These are phyloP conservation scores for Taenaris catops DNA, from an alignment of 2,888 invertebrate species.

Conservation along the genomic window DNA sequence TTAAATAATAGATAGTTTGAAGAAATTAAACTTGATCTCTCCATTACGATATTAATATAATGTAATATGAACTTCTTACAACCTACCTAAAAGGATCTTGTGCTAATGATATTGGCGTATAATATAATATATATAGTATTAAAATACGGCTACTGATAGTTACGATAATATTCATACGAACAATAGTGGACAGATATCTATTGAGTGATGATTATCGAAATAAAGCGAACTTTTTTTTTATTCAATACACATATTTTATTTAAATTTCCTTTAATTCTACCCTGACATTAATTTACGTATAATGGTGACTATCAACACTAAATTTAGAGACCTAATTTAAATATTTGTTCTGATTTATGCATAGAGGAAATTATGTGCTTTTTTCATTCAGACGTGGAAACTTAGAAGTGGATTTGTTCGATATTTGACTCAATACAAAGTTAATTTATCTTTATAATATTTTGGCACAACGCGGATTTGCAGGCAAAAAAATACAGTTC, in stretches of 20 bases:
- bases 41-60: not conserved
- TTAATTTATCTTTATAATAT: slow-evolving; percentile 40
- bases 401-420: slow-evolving; percentile 13
- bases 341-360: slow-evolving; percentile 64
- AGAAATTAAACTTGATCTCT: too few species aligned
- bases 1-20: too few species aligned
- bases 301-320: slow-evolving; percentile 83
- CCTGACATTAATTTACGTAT: slow-evolving; percentile 95
- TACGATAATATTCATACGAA: slow-evolving; percentile 31
- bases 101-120: slow-evolving; percentile 63
- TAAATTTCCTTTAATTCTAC: slow-evolving; percentile 75
- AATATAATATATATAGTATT: slow-evolving; percentile 28
- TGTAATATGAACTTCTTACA: slow-evolving; percentile 22
- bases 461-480: slow-evolving; percentile 72
- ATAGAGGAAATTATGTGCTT: slow-evolving; percentile 37
- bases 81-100: slow-evolving; percentile 44
- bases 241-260: slow-evolving; percentile 58
- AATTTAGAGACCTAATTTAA: slow-evolving; percentile 54
- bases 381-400: slow-evolving; percentile 16
- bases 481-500: slow-evolving; percentile 38
- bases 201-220: slow-evolving; percentile 62
- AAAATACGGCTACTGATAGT: slow-evolving; percentile 34
- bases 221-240: slow-evolving; percentile 57
- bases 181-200: slow-evolving; percentile 65
- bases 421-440: slow-evolving; percentile 14